A percentile compares a stretch with the other conserved stretches of the same genome.
Evolutionary conservation across 2,888 invertebrate genomes (phyloP).

Genomic region (Diarsia mendica): DNA sequence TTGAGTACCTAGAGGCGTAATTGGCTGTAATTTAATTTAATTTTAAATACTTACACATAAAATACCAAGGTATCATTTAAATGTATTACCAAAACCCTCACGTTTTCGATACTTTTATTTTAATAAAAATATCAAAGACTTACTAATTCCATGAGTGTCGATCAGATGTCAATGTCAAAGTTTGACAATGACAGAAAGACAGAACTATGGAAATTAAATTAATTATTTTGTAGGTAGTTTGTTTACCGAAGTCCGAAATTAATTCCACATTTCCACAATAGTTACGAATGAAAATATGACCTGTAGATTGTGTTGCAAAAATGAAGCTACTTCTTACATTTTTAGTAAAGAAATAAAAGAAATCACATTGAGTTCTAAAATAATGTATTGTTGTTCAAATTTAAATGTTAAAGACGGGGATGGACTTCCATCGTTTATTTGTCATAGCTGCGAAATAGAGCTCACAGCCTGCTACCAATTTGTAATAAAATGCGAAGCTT

Average conservation of each 20-base stretch:
- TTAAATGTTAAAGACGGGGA: slow-evolving; percentile 74
- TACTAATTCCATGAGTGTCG: neutral
- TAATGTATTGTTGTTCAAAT: slow-evolving; percentile 79
- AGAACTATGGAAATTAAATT: neutral
- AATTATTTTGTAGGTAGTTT: no score
- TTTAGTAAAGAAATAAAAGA: slow-evolving; percentile 66
- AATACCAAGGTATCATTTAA: no score
- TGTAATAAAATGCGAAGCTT: slow-evolving; percentile 77
- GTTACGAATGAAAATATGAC: slow-evolving; percentile 73
- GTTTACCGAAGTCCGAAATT: no score
- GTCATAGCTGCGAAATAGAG: slow-evolving; percentile 74
- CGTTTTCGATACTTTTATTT: no score
- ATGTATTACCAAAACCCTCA: no score
- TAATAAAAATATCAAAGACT: neutral
- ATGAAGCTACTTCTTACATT: slow-evolving; percentile 72
- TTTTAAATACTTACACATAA: no score
- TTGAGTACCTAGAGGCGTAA: no score
- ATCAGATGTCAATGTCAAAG: neutral
- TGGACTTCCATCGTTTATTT: slow-evolving; percentile 77
- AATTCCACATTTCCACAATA: neutral
- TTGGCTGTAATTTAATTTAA: no score
- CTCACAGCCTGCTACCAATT: slow-evolving; percentile 76
- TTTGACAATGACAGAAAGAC: neutral
- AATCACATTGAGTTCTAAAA: slow-evolving; percentile 70
- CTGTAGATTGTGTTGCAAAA: slow-evolving; percentile 80